These are phyloP conservation scores for Drosophila borborema DNA, from an alignment of 2,888 invertebrate genomes.

Conservation along the genomic window DNA sequence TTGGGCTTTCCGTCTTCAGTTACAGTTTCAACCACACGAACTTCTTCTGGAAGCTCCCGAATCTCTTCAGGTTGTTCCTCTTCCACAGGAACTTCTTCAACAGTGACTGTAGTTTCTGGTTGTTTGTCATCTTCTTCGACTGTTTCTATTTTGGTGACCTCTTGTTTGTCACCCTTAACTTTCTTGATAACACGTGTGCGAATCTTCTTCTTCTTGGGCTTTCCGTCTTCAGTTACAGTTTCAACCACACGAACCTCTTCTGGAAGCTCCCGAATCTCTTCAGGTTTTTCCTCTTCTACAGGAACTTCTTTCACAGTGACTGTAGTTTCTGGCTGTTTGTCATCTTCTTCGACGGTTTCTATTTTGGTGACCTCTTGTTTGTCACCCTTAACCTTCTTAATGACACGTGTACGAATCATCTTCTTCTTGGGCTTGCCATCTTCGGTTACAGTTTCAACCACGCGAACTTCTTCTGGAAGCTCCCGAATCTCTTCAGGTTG, in stretches of 20 bases:
- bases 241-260: slow-evolving; percentile 26
- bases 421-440: slow-evolving; percentile 32
- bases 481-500: slow-evolving; percentile 17
- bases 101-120: slow-evolving; percentile 25
- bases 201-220: slow-evolving; percentile 27
- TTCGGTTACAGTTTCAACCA: slow-evolving; percentile 15
- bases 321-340: slow-evolving; percentile 27
- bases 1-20: slow-evolving; percentile 16
- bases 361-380: slow-evolving; percentile 36
- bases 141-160: slow-evolving; percentile 29
- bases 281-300: slow-evolving; percentile 16
- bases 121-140: slow-evolving; percentile 23
- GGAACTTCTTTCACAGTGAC: slow-evolving; percentile 22
- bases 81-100: slow-evolving; percentile 9
- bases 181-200: slow-evolving; percentile 33
- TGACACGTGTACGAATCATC: slow-evolving; percentile 33
- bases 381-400: slow-evolving; percentile 35
- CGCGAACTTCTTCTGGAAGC: slow-evolving; percentile 29
- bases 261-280: slow-evolving; percentile 23
- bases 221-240: slow-evolving; percentile 16
- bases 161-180: slow-evolving; percentile 32
- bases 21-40: slow-evolving; percentile 14
- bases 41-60: slow-evolving; percentile 18
- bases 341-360: slow-evolving; percentile 33
- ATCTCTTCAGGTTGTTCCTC: slow-evolving; percentile 11